Conservation (phyloP, 2,888 invertebrate species). For the Xanthorhoe designata region DNA sequence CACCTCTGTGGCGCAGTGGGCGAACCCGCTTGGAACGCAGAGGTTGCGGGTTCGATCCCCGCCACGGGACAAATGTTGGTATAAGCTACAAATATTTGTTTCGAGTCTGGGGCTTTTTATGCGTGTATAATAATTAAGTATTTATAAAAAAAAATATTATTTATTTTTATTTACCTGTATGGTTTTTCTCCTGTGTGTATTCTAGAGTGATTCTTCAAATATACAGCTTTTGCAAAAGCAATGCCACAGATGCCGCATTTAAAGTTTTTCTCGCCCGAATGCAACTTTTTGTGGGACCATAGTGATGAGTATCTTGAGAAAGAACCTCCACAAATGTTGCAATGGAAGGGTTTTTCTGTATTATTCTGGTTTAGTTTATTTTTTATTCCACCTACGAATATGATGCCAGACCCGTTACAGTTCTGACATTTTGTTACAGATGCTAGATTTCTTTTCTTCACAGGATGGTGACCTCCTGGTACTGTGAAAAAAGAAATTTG, state of each 20-base stretch:
- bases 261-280: conserved; percentile 93
- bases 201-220: conserved; percentile 94
- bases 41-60: no score
- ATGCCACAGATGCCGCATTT: conserved; percentile 95
- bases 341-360: conserved; percentile 93
- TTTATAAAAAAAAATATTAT: no score
- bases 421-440: conserved; percentile 95
- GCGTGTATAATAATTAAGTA: no score
- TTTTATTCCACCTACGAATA: conserved; percentile 90
- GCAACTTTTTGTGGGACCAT: conserved; percentile 95
- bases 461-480: conserved; percentile 89
- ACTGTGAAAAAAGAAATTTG: conserved; percentile 52
- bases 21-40: no score
- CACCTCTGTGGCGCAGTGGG: no score
- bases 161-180: conserved; percentile 63
- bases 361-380: conserved; percentile 85
- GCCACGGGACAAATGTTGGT: no score
- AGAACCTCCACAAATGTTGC: conserved; percentile 94
- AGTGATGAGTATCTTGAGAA: conserved; percentile 94
- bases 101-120: no score
- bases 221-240: conserved; percentile 96
- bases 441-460: conserved; percentile 92
- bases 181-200: conserved; percentile 92
- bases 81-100: no score
- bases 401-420: conserved; percentile 95